phyloP scores from a whole-genome alignment of 2,113 vertebrate species.

The Australoheros scitulus region DNA sequence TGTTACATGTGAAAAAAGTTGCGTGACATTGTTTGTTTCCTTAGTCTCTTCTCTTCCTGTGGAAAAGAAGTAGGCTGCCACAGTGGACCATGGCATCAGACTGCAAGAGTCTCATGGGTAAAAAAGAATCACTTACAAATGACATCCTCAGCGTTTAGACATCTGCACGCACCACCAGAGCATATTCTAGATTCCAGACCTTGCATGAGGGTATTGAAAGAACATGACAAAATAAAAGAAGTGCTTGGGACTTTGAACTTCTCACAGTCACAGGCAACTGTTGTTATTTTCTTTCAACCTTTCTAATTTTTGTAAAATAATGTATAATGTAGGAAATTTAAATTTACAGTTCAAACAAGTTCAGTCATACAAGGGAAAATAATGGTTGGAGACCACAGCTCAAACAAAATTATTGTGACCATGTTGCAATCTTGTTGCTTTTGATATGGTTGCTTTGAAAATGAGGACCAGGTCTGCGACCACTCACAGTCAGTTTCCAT shows the following conservation, averaged over 20 bases:
- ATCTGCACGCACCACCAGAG: neutral
- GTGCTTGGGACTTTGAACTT: neutral
- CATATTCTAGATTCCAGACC: neutral
- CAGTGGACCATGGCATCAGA: conserved; percentile 30
- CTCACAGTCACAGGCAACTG: neutral
- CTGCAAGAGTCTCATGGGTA: conserved; percentile 21
- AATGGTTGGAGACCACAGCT: neutral
- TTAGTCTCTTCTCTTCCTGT: conserved; percentile 60
- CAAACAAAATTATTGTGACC: neutral
- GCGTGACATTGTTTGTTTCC: conserved; percentile 55
- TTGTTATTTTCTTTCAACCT: neutral
- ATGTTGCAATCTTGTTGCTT: neutral
- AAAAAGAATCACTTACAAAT: conserved; percentile 6
- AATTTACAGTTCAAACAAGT: neutral
- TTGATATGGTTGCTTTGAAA: neutral
- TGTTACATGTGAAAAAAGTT: conserved; percentile 21
- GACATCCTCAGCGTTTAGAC: conserved; percentile 1
- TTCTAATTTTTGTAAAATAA: neutral
- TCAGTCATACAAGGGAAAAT: neutral
- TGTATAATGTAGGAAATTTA: neutral
- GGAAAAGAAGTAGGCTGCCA: conserved; percentile 15
- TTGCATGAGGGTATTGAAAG: neutral
- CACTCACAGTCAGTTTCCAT: neutral
- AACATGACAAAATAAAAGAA: neutral
- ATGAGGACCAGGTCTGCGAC: neutral